Percentiles rank a stretch among this genome's conserved stretches.
Evolutionary conservation across 2,797 vertebrate genomes (phyloP).

Genomic region (Leucoraja ocellata): DNA sequence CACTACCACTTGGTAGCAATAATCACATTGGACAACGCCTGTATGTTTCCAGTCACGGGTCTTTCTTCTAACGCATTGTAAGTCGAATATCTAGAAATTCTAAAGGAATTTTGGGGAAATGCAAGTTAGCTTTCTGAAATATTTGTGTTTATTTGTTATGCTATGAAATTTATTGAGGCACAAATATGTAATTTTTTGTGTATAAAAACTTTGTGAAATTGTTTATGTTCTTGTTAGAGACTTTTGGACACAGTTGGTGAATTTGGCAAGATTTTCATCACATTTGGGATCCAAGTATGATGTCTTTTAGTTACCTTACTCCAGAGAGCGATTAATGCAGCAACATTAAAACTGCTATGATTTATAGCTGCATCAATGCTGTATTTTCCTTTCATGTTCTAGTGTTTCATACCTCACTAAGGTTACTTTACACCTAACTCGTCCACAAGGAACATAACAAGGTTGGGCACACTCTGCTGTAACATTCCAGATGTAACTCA

Average conservation of each 20-base stretch:
- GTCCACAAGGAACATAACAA: constrained; percentile 47
- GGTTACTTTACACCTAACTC: constrained; percentile 48
- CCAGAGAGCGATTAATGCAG: constrained; percentile 30
- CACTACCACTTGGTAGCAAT: constrained; percentile 49
- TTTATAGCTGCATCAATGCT: background rate
- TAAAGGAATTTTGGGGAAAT: constrained; percentile 2
- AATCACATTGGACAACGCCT: constrained; percentile 55
- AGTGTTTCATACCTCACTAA: constrained; percentile 48
- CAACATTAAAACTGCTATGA: constrained; percentile 39
- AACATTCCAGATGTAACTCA: background rate
- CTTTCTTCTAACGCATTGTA: constrained; percentile 51
- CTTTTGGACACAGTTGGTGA: background rate
- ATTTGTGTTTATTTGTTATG: constrained; percentile 13
- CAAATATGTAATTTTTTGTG: constrained; percentile 1
- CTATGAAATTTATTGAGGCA: constrained; percentile 30
- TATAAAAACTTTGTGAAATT: constrained; percentile 41
- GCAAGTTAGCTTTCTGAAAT: constrained; percentile 17
- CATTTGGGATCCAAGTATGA: background rate
- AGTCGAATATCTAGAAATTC: background rate
- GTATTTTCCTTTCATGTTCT: constrained; percentile 47
- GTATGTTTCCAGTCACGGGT: constrained; percentile 55
- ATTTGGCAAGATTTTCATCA: constrained; percentile 26
- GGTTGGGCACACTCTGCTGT: constrained; percentile 31
- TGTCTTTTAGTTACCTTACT: background rate
- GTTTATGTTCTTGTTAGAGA: constrained; percentile 42